Evolutionary conservation across 2,888 invertebrate genomes (phyloP), one percentile per base, ranked within the genome.

Genomic region (Furcula furcula): DNA sequence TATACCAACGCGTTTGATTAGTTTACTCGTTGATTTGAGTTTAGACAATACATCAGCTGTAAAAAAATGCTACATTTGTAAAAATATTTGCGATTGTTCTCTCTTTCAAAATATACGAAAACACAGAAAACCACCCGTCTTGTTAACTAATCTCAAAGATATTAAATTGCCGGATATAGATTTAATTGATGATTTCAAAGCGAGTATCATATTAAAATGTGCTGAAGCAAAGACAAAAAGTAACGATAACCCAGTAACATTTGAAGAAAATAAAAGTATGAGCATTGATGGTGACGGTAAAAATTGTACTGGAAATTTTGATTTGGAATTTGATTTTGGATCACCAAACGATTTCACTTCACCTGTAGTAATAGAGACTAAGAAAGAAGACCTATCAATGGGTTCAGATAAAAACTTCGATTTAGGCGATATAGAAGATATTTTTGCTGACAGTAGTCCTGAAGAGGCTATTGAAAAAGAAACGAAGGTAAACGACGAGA

Each of bases 1-100:
- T 31, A 53, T 87, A 25, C 70, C 89, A 5, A 80, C 83, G 0
- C 55, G 56, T 25, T 40, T 85, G 4, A 69, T 89, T 1, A 81
- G 82, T 39, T 57, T 90, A 40, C 60, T 89, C n/a, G 84, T 88
- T 1, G 88, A 90, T 55, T 55, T 91, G 12, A 87, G 76, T 39
- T 45, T 83, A 20, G 78, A 90, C 39, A 76, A 77, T 35, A 68
- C 74, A 1, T 75, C 56, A 15, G 34, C 39, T 6, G 45, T 29
- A 0, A 71, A 61, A 36, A 63, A 47, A 18, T 91, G 91, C 58
- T 78, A 75, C 34, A 54, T 89, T 29, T 91, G 91, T 46, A 57
- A 75, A 15, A 73, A 76, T 36, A 52, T 87, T 11, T 87, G 87
- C 47, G 65, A 83, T 21, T 91, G 90, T 51, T 58, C 58, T 25